Base-by-base conservation (phyloP, 2,797 vertebrate species). In the Urophycis tenuis region DNA sequence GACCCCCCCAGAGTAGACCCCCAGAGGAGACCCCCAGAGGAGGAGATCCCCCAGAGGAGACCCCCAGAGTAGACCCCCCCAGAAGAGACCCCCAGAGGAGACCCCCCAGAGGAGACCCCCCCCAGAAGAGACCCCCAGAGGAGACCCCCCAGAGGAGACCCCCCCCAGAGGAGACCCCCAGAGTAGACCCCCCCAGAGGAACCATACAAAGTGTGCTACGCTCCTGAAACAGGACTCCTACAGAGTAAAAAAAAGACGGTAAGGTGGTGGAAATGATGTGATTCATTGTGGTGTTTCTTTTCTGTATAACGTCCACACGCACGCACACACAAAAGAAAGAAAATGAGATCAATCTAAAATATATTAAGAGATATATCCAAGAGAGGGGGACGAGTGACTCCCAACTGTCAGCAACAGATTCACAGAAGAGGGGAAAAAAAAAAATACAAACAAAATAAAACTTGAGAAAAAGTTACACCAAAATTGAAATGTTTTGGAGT, bases 301-400 rank as follows among this genome's bases (percentile, higher is more conserved):
- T 64, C 76, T 72, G n/a, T 74, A 75, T n/a, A 78, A 75, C 73
- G 71, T 81, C 77, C 53, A 25, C 6, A 67, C 60, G 14, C 60
- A 64, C 53, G 11, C 6, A 67, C 60, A 29, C 60, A 64, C 9
- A 78, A 77, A 72, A 75, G 60, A 41, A 71, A 74, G 39, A 81
- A 41, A 36, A 39, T 11, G n/a, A 15, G 87, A 81, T 76, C 79
- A 87, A 69, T 67, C 78, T 81, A 77, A 84, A 86, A 89, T 83
- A 87, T 87, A 85, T 89, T 77, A 86, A 83, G 60, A 91, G 90
- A 85, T 80, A 85, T 80, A 81, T 80, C 86, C 83, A 75, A 84
- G 35, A 78, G 35, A 35, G 32, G 22, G 78, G 67, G 76, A 70
- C 83, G 75, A 81, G 80, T 36, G 83, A 75, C 75, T 81, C 79